Base-by-base conservation (phyloP, 2,888 invertebrate species). In the Ophion ventricosus region DNA sequence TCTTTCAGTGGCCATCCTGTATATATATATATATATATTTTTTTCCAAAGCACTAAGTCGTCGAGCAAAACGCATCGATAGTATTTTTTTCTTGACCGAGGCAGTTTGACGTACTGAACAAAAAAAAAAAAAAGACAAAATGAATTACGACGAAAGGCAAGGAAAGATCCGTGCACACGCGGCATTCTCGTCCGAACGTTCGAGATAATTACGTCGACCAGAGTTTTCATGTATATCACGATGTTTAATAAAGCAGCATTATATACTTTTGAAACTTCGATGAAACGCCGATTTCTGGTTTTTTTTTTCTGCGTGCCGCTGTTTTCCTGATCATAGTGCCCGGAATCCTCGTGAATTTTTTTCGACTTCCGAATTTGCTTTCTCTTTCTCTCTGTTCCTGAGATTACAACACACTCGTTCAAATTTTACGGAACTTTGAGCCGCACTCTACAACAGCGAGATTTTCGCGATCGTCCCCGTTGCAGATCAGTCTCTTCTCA, bases 171-270 rank as follows among this genome's bases (percentile, higher is more conserved):
- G 35, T 7, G 40, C 35, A 54, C 29, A 43, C 67, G 66, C 23
- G 67, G 49, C 54, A 73, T 80, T 70, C 75, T 75, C 59, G 64
- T 66, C 26, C 74, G 54, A 73, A 54, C 57, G 75, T 69, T 80
- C 57, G 61, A 63, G 43, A 61, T 49, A 75, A 57, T 76, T 59
- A 54, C 64, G 72, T 77, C 79, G 77, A 26, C 64, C 56, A 49
- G 43, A 84, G 49, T 86, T 87, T 85, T 86, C 77, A 86, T 85
- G 85, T 87, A 82, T 83, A 85, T 80, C 75, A 79, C 73, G 66
- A 85, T 83, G 72, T 78, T 86, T 57, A 86, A 87, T 87, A 87
- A 87, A 87, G 61, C 82, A 87, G 82, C 85, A 87, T 88, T 86
- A 84, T 88, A 87, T 88, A 87, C 87, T 88, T 88, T 87, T 87